Evolutionary conservation across 1,140 invertebrate species (phyloP).

Genomic region (Pogonus chalceus): DNA sequence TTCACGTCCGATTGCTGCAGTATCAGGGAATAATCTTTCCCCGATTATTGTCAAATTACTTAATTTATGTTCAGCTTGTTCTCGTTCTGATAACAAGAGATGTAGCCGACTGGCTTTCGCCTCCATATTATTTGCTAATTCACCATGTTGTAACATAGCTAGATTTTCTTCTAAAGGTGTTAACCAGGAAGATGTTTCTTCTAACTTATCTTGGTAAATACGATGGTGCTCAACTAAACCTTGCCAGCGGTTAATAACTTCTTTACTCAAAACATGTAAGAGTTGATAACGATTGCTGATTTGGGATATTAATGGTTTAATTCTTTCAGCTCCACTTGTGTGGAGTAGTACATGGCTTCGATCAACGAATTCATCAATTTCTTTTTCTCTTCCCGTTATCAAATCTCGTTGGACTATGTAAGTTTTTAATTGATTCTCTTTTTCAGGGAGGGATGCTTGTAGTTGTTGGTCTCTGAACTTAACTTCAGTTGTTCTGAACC

Average conservation of each 20-base stretch:
- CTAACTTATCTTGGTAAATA: slow-evolving; percentile 65
- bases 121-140: slow-evolving; percentile 37
- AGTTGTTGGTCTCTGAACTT: slow-evolving; percentile 77
- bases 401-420: slow-evolving; percentile 64
- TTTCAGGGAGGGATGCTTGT: slow-evolving; percentile 69
- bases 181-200: slow-evolving; percentile 68
- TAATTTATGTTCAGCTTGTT: slow-evolving; percentile 71
- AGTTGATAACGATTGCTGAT: slow-evolving; percentile 82
- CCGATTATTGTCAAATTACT: slow-evolving; percentile 60
- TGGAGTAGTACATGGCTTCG: slow-evolving; percentile 79
- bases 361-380: slow-evolving; percentile 83
- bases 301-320: slow-evolving; percentile 82
- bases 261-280: slow-evolving; percentile 72
- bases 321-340: slow-evolving; percentile 69
- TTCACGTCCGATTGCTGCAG: slow-evolving; percentile 80
- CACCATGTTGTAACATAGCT: slow-evolving; percentile 41
- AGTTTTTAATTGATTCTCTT: slow-evolving; percentile 61
- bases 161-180: slow-evolving; percentile 65
- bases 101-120: slow-evolving; percentile 58
- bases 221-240: slow-evolving; percentile 76
- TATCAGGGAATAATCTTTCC: slow-evolving; percentile 83
- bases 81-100: slow-evolving; percentile 67
- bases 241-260: slow-evolving; percentile 79
- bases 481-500: slow-evolving; percentile 75
- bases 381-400: slow-evolving; percentile 64